phyloP scores from a whole-genome alignment of 2,113 vertebrate genomes.

The Seriola quinqueradiata region DNA sequence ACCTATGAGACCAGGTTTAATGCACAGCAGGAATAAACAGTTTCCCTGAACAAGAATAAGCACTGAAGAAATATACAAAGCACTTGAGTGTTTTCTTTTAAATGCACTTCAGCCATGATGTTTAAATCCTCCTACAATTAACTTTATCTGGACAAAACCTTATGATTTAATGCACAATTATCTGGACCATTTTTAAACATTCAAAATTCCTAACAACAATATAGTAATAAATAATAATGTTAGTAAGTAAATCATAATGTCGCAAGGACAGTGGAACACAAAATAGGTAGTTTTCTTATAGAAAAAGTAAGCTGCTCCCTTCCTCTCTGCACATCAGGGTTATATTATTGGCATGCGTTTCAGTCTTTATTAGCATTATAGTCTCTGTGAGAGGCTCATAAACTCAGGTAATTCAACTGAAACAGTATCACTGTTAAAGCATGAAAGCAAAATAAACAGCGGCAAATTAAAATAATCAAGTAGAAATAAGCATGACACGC shows the following conservation, averaged over 20 bases:
- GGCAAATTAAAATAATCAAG: conserved; percentile 64
- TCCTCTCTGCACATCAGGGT: not conserved
- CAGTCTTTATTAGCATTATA: conserved; percentile 29
- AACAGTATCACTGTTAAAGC: conserved; percentile 36
- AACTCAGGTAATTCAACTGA: conserved; percentile 40
- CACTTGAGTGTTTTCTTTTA: conserved; percentile 34
- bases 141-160: conserved; percentile 23
- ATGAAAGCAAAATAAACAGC: conserved; percentile 61
- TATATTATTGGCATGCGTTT: conserved; percentile 16
- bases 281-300: not conserved
- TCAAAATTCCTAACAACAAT: not conserved
- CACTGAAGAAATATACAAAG: not conserved
- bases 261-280: not conserved
- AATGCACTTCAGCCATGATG: conserved; percentile 29
- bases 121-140: conserved; percentile 42
- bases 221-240: not conserved
- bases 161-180: conserved; percentile 36
- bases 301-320: not conserved
- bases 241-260: conserved; percentile 2
- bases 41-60: conserved; percentile 15
- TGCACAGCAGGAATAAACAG: conserved; percentile 48
- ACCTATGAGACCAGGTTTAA: conserved; percentile 84
- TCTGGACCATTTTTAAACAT: conserved; percentile 8
- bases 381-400: conserved; percentile 39
- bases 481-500: conserved; percentile 50